Percentiles rank a stretch among this genome's conserved stretches.
Evolutionary conservation across 2,888 invertebrate species (phyloP).

Genomic region (Dolomedes plantarius): DNA sequence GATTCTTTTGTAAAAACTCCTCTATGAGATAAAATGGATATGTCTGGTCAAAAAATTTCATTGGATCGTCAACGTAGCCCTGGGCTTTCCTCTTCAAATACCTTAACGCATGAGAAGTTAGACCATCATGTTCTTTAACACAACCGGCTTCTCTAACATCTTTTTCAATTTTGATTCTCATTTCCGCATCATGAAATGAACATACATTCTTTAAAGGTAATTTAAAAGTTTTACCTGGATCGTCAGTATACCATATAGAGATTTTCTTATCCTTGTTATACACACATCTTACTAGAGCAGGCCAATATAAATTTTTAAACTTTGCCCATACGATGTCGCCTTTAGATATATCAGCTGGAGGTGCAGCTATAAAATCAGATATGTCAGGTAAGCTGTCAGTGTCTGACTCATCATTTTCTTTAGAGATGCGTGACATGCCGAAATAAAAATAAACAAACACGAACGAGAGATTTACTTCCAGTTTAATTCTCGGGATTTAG

Average conservation of each 20-base stretch:
- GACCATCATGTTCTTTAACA: constrained; percentile 1
- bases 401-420: background rate
- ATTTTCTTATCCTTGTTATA: constrained; percentile 24
- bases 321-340: constrained; percentile 42
- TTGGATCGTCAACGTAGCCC: background rate
- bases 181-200: background rate
- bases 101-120: background rate
- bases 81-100: background rate
- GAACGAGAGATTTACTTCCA: too few species aligned
- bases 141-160: background rate
- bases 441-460: too few species aligned
- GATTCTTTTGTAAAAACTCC: background rate
- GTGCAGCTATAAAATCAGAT: background rate
- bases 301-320: constrained; percentile 35
- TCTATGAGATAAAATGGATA: background rate
- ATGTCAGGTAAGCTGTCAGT: background rate
- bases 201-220: constrained; percentile 20
- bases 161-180: background rate
- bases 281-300: constrained; percentile 33
- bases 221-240: constrained; percentile 30
- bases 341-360: background rate
- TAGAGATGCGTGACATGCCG: too few species aligned
- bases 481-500: too few species aligned
- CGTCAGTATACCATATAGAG: constrained; percentile 40
- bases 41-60: background rate